Evolutionary conservation across 2,797 vertebrate species (phyloP).

Genomic region (Dendrocincla tyrannina): DNA sequence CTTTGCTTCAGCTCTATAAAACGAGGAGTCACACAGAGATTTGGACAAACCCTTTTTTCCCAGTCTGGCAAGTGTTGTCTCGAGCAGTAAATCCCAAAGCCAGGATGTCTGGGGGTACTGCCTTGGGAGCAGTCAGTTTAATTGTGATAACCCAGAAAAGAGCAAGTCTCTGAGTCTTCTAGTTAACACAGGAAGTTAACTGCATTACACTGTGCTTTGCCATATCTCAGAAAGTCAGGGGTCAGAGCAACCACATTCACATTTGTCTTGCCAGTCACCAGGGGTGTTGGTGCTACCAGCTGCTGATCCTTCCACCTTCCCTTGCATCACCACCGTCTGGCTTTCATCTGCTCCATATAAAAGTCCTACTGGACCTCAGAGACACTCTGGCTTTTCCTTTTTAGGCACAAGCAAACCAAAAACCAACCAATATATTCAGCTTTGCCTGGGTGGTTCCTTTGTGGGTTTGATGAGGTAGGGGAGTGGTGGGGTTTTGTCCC

Average conservation of each 20-base stretch:
- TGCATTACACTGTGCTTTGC: not conserved
- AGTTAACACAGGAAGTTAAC: not conserved
- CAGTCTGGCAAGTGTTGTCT: not conserved
- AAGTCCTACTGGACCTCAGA: not conserved
- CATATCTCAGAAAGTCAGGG: not conserved
- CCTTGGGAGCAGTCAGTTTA: not conserved
- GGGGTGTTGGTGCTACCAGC: not conserved
- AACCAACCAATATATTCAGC: conserved; percentile 27
- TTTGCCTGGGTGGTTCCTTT: not conserved
- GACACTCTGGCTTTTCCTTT: conserved; percentile 6
- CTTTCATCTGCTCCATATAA: not conserved
- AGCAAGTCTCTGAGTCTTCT: not conserved
- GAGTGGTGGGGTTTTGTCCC: not conserved
- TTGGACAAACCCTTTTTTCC: not conserved
- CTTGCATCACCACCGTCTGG: not conserved
- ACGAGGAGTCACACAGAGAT: conserved; percentile 27
- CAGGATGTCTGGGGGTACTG: not conserved
- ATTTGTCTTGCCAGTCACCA: not conserved
- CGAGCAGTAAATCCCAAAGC: conserved; percentile 15
- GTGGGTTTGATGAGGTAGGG: not conserved
- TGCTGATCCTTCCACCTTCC: not conserved
- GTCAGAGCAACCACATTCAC: not conserved
- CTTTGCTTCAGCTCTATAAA: conserved; percentile 35
- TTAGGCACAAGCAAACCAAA: conserved; percentile 40
- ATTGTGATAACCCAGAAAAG: not conserved